phyloP scores from a whole-genome alignment of 2,797 vertebrate species.

The Remorina albescens region DNA sequence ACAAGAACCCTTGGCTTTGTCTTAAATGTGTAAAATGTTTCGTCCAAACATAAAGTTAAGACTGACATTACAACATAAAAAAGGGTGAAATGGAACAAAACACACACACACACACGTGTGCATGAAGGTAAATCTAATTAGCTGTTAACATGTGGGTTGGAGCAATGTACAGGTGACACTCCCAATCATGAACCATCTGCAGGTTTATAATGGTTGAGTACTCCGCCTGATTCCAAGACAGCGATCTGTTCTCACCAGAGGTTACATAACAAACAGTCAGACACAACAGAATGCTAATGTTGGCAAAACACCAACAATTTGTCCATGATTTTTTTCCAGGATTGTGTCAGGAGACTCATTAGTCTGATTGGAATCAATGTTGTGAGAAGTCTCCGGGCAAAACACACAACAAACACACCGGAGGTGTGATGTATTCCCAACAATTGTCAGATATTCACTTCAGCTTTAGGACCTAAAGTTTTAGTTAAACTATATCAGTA shows the following conservation, averaged over 20 bases:
- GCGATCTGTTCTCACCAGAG: slow-evolving; percentile 36
- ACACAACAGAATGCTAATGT: slow-evolving; percentile 41
- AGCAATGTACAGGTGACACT: slow-evolving; percentile 20
- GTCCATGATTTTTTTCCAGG: slow-evolving; percentile 3
- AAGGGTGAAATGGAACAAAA: no score
- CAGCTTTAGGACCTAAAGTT: no score
- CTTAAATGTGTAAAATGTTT: neutral
- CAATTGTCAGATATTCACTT: neutral
- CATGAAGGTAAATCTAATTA: slow-evolving; percentile 10
- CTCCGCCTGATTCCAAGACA: slow-evolving; percentile 29
- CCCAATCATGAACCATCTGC: slow-evolving; percentile 36
- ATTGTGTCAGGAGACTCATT: slow-evolving; percentile 34
- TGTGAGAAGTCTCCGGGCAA: no score
- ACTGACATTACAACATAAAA: neutral
- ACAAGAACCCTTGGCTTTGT: neutral
- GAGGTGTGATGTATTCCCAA: neutral
- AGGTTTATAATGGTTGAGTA: slow-evolving; percentile 10
- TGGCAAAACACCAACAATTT: slow-evolving; percentile 49
- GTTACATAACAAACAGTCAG: slow-evolving; percentile 65
- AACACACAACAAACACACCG: neutral
- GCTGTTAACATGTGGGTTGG: neutral
- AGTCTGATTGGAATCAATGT: neutral
- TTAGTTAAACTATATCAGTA: no score
- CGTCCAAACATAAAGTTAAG: neutral
- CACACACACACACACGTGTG: neutral